A percentile compares a stretch with the other conserved stretches of the same genome.
Evolutionary conservation across 2,888 invertebrate species (phyloP).

Genomic region (Toxonevra muliebris): DNA sequence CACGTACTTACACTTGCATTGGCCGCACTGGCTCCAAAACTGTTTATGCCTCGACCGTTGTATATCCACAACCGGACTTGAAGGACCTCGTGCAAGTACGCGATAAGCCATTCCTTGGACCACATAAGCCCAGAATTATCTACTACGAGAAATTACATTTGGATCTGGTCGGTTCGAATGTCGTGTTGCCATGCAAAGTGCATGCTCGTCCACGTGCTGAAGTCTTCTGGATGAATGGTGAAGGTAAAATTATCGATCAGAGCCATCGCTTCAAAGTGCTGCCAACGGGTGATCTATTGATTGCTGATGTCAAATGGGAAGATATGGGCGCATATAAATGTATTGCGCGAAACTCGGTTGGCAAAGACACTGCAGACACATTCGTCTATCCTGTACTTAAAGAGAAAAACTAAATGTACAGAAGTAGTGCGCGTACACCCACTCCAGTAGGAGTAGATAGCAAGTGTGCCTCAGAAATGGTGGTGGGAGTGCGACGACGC

Average conservation of each 20-base stretch:
- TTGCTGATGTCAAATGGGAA: constrained; percentile 75
- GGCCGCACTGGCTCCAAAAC: constrained; percentile 73
- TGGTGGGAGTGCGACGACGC: constrained; percentile 12
- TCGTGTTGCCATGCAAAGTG: constrained; percentile 76
- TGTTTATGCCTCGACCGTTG: constrained; percentile 70
- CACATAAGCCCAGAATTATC: constrained; percentile 68
- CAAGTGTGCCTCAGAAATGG: background rate
- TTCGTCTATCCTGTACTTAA: constrained; percentile 76
- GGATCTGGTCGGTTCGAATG: constrained; percentile 70
- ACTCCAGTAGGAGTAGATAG: background rate
- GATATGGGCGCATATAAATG: constrained; percentile 88
- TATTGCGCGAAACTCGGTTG: constrained; percentile 73
- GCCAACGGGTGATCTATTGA: constrained; percentile 79
- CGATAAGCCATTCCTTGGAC: constrained; percentile 65
- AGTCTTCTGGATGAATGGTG: constrained; percentile 74
- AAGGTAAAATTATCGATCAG: constrained; percentile 68
- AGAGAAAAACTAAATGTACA: constrained; percentile 41
- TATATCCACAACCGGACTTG: constrained; percentile 64
- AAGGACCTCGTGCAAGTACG: constrained; percentile 60
- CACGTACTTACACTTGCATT: constrained; percentile 81
- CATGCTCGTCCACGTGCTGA: constrained; percentile 72
- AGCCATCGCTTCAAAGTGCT: constrained; percentile 69
- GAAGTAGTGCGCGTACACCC: constrained; percentile 8
- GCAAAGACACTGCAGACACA: constrained; percentile 71
- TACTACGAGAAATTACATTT: constrained; percentile 68